Evolutionary conservation across 2,888 invertebrate genomes (phyloP), one percentile per base, ranked within the genome.

Genomic region (Agonum fuliginosum): DNA sequence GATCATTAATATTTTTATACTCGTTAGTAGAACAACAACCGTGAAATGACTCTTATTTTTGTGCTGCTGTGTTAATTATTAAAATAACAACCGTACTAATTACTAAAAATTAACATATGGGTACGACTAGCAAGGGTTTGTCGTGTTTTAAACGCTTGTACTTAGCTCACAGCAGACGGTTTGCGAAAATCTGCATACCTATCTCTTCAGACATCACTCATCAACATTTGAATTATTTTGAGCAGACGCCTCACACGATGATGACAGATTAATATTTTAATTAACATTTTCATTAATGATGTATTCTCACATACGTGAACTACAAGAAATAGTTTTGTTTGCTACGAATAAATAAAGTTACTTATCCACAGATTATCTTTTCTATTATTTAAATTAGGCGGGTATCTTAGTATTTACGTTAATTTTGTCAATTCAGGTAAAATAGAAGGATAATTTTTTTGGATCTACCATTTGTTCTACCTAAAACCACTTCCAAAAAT

Each of bases 1-100:
- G 67, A 41, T 67, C 67, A 67, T 67, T 67, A 62, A 62, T 62
- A 67, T 67, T 41, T 67, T 67, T 67, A 67, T 41, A 41, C 67
- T 67, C 67, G 67, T 67, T 67, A 67, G 41, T 37, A n/a, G 41
- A 67, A 67, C 20, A 67, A 67, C 67, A 67, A 67, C 20, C 67
- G 67, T 67, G 67, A 41, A 67, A 67, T 67, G 41, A 67, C 41
- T 67, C 20, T 12, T 67, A 22, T 67, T 67, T 65, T 30, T 37
- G 37, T 14, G 41, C 41, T 20, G 62, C 62, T 17, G 27, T 62
- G 67, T 20, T 41, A 67, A 37, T 67, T 67, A 67, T 67, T 41
- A 67, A 67, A 67, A 67, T 67, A 67, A 41, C 67, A 22, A 27
- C 67, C 12, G 22, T 41, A 67, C 22, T 67, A 67, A 67, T 67